Evolutionary conservation across 2,888 invertebrate species (phyloP).

Genomic region (Sericinus montela): DNA sequence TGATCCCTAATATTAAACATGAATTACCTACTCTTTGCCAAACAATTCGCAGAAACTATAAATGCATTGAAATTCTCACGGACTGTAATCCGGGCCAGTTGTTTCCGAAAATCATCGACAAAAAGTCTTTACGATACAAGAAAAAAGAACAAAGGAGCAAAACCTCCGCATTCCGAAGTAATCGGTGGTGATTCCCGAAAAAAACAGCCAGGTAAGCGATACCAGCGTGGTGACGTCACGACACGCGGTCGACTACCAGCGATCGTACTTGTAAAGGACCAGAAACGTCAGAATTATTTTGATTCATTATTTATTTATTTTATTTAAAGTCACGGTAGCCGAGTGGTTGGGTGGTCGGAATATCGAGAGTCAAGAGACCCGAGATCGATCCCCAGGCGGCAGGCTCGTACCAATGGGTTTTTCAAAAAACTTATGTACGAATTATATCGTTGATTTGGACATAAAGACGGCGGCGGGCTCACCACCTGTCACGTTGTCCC

Average conservation of each 20-base stretch:
- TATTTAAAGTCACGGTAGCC: no score
- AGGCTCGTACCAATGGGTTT: no score
- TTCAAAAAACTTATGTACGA: no score
- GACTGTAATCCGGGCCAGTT: constrained; percentile 16
- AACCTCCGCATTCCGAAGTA: constrained; percentile 41
- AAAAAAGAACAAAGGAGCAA: constrained; percentile 27
- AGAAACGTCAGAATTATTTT: not conserved
- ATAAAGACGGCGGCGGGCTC: no score
- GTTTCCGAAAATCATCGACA: constrained; percentile 22
- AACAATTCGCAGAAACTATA: constrained; percentile 27
- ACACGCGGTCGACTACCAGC: not conserved
- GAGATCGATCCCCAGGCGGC: no score
- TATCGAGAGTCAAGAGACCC: no score
- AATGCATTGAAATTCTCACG: constrained; percentile 29
- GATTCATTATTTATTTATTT: no score
- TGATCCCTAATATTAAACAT: not conserved
- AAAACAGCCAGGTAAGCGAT: constrained; percentile 35
- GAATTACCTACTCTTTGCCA: constrained; percentile 10
- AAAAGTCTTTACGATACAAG: constrained; percentile 23
- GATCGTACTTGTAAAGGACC: not conserved
- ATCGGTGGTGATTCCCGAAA: constrained; percentile 39
- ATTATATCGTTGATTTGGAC: no score
- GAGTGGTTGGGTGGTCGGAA: no score
- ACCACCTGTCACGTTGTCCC: no score
- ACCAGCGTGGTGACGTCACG: constrained; percentile 32